phyloP scores from a whole-genome alignment of 2,888 invertebrate species.

The Brachypalpus laphriformis region DNA sequence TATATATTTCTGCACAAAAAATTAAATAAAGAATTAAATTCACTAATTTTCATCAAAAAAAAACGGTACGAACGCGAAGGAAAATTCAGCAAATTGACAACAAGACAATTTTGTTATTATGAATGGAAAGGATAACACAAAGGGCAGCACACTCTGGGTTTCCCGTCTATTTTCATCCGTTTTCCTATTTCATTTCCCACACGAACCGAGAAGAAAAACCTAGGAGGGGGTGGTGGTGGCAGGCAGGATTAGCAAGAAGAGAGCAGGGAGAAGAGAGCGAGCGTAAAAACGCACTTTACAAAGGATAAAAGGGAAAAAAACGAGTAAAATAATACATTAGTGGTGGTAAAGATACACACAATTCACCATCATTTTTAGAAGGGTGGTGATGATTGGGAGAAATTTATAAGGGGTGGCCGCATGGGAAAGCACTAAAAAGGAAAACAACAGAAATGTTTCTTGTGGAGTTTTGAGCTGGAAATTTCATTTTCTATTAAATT shows the following conservation, averaged over 20 bases:
- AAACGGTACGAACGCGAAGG: conserved; percentile 22
- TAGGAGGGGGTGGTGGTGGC: conserved; percentile 33
- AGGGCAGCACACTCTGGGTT: conserved; percentile 58
- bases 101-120: conserved; percentile 62
- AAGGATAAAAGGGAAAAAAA: conserved; percentile 13
- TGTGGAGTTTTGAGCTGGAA: background rate
- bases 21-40: conserved; percentile 16
- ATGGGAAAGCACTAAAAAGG: conserved; percentile 42
- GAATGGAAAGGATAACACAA: conserved; percentile 65
- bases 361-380: conserved; percentile 41
- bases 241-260: conserved; percentile 37
- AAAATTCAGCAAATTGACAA: conserved; percentile 29
- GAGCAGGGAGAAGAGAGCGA: conserved; percentile 38
- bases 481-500: conserved; percentile 19
- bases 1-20: conserved; percentile 28
- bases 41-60: background rate
- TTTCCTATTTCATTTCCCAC: conserved; percentile 51
- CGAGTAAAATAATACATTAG: conserved; percentile 23
- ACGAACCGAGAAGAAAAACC: background rate
- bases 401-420: conserved; percentile 59
- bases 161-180: conserved; percentile 57
- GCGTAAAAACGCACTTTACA: conserved; percentile 44
- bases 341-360: conserved; percentile 37
- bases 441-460: conserved; percentile 30
- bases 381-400: conserved; percentile 36